A percentile compares a stretch with the other conserved stretches of the same genome.
Conservation (phyloP, 2,797 vertebrate species). For the Varecia variegata region DNA sequence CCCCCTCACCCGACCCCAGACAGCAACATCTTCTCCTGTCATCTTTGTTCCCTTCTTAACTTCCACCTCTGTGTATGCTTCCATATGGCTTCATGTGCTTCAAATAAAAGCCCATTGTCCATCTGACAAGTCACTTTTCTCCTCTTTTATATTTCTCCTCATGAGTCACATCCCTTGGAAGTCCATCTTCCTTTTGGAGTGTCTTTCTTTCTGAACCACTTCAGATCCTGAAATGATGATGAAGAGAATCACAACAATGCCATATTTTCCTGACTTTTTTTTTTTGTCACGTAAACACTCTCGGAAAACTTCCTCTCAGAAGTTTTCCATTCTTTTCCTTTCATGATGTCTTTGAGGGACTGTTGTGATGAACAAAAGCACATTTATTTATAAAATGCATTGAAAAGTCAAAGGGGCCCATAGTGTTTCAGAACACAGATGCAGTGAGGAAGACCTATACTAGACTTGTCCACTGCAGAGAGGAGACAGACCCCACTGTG, state of each 20-base stretch:
- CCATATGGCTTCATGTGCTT: constrained; percentile 34
- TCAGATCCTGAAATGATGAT: constrained; percentile 64
- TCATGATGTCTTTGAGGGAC: not conserved
- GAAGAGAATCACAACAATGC: constrained; percentile 56
- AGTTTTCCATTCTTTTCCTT: constrained; percentile 52
- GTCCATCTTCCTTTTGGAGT: constrained; percentile 64
- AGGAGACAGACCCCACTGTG: not conserved
- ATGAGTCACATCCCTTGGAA: constrained; percentile 74
- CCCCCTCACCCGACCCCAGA: not conserved
- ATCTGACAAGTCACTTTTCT: constrained; percentile 46
- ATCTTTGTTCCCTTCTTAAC: constrained; percentile 32
- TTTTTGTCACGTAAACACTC: constrained; percentile 43
- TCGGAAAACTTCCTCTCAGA: constrained; percentile 54
- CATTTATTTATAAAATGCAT: constrained; percentile 1
- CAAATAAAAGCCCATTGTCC: constrained; percentile 65
- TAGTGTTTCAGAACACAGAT: not conserved
- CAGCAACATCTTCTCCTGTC: not conserved
- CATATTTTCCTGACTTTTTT: constrained; percentile 46
- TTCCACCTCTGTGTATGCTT: constrained; percentile 34
- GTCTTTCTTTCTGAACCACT: constrained; percentile 57
- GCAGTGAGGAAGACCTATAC: not conserved
- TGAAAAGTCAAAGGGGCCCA: not conserved
- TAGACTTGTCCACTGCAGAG: not conserved
- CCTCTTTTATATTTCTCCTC: constrained; percentile 11
- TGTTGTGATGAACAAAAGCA: not conserved